Percentiles rank a stretch among this genome's conserved stretches.
Conservation (phyloP, 2,797 vertebrate species). For the Momotus momota region DNA sequence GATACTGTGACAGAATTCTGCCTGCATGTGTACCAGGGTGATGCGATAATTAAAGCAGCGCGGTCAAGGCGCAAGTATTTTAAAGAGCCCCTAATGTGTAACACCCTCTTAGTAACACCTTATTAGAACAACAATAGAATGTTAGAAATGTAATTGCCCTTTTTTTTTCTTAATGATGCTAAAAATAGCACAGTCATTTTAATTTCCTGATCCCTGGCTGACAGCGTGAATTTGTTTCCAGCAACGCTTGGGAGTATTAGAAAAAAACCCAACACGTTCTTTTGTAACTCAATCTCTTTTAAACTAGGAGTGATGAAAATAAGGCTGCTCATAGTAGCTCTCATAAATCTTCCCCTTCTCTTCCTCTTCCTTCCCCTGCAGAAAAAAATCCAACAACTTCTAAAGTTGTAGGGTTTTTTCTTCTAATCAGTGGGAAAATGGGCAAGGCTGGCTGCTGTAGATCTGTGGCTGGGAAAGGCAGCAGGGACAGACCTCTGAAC, state of each 20-base stretch:
- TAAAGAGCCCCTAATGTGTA: background rate
- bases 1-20: conserved; percentile 25
- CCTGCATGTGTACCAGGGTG: background rate
- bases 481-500: background rate
- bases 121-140: conserved; percentile 38
- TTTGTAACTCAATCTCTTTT: background rate
- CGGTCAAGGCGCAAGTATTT: conserved; percentile 7
- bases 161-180: conserved; percentile 18
- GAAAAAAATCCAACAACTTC: background rate
- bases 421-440: background rate
- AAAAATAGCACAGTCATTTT: background rate
- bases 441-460: background rate
- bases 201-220: conserved; percentile 1
- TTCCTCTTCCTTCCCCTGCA: background rate
- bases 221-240: background rate
- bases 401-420: background rate
- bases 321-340: background rate
- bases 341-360: background rate
- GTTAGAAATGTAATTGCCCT: conserved; percentile 21
- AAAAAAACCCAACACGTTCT: rapidly evolving
- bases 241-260: background rate
- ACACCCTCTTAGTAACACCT: conserved; percentile 23
- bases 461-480: background rate
- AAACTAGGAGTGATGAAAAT: background rate
- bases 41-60: conserved; percentile 1